Evolutionary conservation across 2,888 invertebrate species (phyloP).

Genomic region (Neuroscelio doddi): DNA sequence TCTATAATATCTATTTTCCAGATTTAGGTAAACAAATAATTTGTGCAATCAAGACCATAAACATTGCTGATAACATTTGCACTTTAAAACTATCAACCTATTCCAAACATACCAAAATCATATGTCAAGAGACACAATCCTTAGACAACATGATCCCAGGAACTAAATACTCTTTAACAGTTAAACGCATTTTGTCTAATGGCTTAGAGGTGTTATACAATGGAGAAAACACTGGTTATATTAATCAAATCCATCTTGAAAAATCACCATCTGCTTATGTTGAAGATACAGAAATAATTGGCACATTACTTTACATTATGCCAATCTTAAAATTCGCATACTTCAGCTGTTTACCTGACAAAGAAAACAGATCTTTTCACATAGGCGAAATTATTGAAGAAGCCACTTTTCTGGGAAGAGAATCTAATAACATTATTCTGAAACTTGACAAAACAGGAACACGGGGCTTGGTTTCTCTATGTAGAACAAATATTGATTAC

Average conservation of each 20-base stretch:
- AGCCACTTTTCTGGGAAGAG: constrained; percentile 74
- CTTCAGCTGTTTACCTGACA: constrained; percentile 73
- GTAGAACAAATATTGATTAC: constrained; percentile 57
- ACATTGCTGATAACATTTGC: constrained; percentile 69
- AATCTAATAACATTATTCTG: constrained; percentile 70
- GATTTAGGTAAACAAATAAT: constrained; percentile 77
- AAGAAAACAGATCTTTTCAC: constrained; percentile 67
- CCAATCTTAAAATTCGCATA: constrained; percentile 81
- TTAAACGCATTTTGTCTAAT: constrained; percentile 69
- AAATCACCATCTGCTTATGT: constrained; percentile 53
- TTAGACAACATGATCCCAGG: constrained; percentile 72
- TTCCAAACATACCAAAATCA: constrained; percentile 56
- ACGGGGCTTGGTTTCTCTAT: constrained; percentile 62
- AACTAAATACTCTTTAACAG: constrained; percentile 66
- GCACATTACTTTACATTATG: constrained; percentile 77
- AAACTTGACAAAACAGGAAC: constrained; percentile 52
- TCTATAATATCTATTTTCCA: constrained; percentile 61
- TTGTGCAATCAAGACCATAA: constrained; percentile 75
- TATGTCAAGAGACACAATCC: constrained; percentile 58
- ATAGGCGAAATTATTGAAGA: constrained; percentile 77
- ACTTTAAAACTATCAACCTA: constrained; percentile 74
- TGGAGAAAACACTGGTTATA: constrained; percentile 71
- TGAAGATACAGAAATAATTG: constrained; percentile 52
- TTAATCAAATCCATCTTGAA: constrained; percentile 63
- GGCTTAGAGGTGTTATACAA: constrained; percentile 73